A percentile compares a stretch with the other conserved stretches of the same genome.
phyloP scores from a whole-genome alignment of 2,888 invertebrate genomes.

The Leptura quadrifasciata region DNA sequence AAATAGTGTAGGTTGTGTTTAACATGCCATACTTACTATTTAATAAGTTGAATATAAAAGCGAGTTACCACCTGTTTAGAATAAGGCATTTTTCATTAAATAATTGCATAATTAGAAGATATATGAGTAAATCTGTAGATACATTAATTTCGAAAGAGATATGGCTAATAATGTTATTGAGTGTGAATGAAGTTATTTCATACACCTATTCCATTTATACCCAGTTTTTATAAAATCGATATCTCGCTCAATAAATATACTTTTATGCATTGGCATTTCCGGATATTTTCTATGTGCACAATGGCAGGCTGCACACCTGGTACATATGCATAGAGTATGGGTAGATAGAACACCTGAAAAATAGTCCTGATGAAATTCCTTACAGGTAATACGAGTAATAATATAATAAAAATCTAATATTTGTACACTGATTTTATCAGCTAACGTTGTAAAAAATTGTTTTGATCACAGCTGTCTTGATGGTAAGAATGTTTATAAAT shows the following conservation, averaged over 20 bases:
- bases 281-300: not conserved
- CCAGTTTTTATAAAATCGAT: not conserved
- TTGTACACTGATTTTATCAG: not conserved
- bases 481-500: not conserved
- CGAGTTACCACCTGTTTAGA: constrained; percentile 52
- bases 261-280: constrained; percentile 5
- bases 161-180: not conserved
- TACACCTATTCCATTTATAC: constrained; percentile 1
- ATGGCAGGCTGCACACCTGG: not conserved
- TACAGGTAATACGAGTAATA: not conserved
- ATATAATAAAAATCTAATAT: not conserved
- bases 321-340: not conserved
- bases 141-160: not conserved
- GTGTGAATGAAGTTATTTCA: constrained; percentile 7
- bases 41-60: constrained; percentile 51
- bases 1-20: constrained; percentile 51
- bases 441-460: not conserved
- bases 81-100: constrained; percentile 29
- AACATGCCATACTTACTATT: constrained; percentile 49
- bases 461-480: not conserved
- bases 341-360: not conserved
- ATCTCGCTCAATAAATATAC: constrained; percentile 7
- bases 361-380: not conserved
- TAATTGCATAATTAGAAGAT: constrained; percentile 5
- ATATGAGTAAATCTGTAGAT: constrained; percentile 15